Conservation (phyloP, 2,113 vertebrate species). For the Euleptes europaea region DNA sequence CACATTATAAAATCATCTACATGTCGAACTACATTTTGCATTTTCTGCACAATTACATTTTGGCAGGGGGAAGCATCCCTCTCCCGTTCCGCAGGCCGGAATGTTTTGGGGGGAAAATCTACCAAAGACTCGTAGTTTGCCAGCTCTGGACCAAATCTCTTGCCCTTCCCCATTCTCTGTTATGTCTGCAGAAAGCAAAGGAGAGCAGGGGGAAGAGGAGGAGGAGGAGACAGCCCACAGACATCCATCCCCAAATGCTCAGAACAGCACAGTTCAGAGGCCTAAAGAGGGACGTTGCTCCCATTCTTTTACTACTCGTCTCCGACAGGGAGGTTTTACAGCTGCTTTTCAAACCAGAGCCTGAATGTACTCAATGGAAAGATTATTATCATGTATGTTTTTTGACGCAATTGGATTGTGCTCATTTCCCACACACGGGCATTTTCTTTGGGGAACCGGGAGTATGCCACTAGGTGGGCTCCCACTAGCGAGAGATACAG, state of each 20-base stretch:
- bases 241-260: neutral
- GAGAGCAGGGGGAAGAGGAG: rapidly evolving
- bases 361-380: neutral
- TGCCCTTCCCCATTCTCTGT: conserved; percentile 2
- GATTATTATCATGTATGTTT: no score
- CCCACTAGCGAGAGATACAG: no score
- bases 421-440: no score
- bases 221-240: neutral
- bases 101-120: conserved; percentile 74
- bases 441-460: no score
- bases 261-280: neutral
- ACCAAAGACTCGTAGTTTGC: conserved; percentile 62
- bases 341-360: neutral
- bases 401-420: neutral
- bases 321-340: neutral
- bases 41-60: conserved; percentile 79
- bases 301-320: neutral
- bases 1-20: conserved; percentile 76
- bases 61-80: conserved; percentile 66
- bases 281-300: neutral
- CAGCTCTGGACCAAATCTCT: conserved; percentile 52
- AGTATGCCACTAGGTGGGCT: no score
- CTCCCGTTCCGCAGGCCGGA: conserved; percentile 65
- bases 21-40: conserved; percentile 69
- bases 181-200: conserved; percentile 5